These are phyloP conservation scores for Prinia subflava DNA, from an alignment of 2,113 vertebrate genomes.

Conservation along the genomic window DNA sequence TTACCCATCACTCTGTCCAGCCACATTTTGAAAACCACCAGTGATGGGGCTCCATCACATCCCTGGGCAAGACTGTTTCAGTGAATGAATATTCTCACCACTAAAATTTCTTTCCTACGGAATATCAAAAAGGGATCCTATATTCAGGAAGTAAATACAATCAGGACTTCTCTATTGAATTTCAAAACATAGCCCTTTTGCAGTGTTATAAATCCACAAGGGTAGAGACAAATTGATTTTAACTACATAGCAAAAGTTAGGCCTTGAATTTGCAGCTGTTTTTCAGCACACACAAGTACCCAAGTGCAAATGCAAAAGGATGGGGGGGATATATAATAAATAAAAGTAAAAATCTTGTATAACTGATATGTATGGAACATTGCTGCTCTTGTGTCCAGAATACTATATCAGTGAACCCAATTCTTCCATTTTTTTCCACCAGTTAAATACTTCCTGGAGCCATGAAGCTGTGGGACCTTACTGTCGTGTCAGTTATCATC, in stretches of 20 bases:
- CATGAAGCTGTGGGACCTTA: not conserved
- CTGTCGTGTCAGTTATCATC: not conserved
- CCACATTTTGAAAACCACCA: not conserved
- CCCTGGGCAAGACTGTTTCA: not conserved
- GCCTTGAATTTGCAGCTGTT: not conserved
- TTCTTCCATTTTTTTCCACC: not conserved
- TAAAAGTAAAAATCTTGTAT: not conserved
- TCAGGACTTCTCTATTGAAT: not conserved
- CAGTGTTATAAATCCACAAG: not conserved
- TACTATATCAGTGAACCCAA: not conserved
- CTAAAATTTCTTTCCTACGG: not conserved
- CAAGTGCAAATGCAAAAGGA: not conserved
- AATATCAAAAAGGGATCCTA: not conserved
- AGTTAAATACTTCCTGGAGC: not conserved
- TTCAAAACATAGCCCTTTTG: not conserved
- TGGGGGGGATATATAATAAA: not conserved
- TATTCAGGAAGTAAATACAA: not conserved
- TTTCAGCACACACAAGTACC: not conserved
- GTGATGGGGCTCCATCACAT: accelerated
- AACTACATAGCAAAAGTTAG: not conserved
- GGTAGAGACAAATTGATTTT: not conserved
- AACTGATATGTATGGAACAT: too few species aligned
- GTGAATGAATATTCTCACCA: not conserved
- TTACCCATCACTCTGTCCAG: not conserved
- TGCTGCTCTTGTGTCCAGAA: not conserved